Conservation (phyloP, 2,888 invertebrate species). For the Agonum fuliginosum region DNA sequence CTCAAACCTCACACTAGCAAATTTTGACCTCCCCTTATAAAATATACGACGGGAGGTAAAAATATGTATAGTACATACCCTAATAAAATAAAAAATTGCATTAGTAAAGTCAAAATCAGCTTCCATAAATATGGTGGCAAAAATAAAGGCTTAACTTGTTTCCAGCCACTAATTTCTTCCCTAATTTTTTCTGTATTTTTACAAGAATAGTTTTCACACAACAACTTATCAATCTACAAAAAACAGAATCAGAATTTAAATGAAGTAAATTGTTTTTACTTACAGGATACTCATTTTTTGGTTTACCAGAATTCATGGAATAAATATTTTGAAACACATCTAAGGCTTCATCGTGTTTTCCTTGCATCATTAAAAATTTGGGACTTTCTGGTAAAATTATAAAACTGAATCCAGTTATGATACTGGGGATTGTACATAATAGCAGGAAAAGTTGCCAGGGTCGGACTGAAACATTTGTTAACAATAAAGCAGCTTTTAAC, state of each 20-base stretch:
- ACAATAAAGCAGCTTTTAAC: constrained; percentile 52
- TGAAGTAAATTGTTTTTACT: constrained; percentile 62
- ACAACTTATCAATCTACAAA: constrained; percentile 7
- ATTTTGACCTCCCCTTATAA: too few species aligned
- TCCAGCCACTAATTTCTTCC: neutral
- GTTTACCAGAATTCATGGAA: constrained; percentile 74
- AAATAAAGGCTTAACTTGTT: constrained; percentile 25
- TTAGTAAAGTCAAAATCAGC: neutral
- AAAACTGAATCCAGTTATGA: constrained; percentile 74
- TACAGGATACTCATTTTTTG: constrained; percentile 74
- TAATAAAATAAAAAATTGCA: constrained; percentile 25
- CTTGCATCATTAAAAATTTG: constrained; percentile 74
- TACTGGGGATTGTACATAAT: constrained; percentile 77
- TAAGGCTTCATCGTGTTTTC: constrained; percentile 74
- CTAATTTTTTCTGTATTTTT: neutral
- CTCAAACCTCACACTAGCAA: too few species aligned
- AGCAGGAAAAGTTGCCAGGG: constrained; percentile 81
- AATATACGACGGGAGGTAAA: too few species aligned
- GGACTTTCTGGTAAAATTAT: constrained; percentile 77
- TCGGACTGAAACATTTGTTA: constrained; percentile 73
- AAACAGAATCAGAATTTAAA: too few species aligned
- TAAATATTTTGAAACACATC: constrained; percentile 76
- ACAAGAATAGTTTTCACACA: neutral
- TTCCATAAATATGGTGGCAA: constrained; percentile 21
- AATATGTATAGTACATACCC: too few species aligned